Evolutionary conservation across 2,113 vertebrate species (phyloP), one percentile per base, ranked within the genome.

Genomic region (Pipa parva): DNA sequence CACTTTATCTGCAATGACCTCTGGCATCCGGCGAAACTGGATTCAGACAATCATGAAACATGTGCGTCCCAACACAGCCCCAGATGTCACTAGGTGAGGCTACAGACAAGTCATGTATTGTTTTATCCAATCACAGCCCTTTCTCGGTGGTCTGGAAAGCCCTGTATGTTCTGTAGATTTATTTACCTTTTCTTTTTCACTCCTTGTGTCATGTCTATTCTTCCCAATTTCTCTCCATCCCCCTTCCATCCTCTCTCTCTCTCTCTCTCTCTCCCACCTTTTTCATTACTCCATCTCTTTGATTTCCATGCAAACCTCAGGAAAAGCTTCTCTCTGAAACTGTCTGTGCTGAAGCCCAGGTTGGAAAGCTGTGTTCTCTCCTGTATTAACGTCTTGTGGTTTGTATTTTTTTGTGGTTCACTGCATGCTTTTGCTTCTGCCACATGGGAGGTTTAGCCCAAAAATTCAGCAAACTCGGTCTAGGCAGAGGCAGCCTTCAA

Each of bases 11-110:
- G 97, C 95, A 31, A 98, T 98, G 97, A 99, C 95, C 0, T 95
- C 95, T 1, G 97, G 95, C 62, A 98, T 99, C 79, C 93, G 95
- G 2, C 88, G 95, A 75, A 98, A 97, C 78, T 99, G 97, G 97
- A 98, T 98, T 79, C 95, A 97, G 81, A 96, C 97, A 71, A 95
- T 99, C 74, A 91, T 95, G 91, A 98, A 97, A 78, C 96, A 94
- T 0, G 91, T 95, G 48, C 92, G 92, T 7, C 95, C 95, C 18
- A 83, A 88, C 29, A 85, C 92, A 1, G 91, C 92, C 58, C 97
- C 97, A 0, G 95, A 99, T 9, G 95, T 98, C 65, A 97, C 95
- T 4, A 94, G 95, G 97, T 99, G 82, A 84, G 86, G 39, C 37
- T 7, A 42, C 48, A 9, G 9, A 9, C 33, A 11, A 11, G 48